Evolutionary conservation across 2,888 invertebrate genomes (phyloP), one percentile per base, ranked within the genome.

Genomic region (Drosophila planitibia): DNA sequence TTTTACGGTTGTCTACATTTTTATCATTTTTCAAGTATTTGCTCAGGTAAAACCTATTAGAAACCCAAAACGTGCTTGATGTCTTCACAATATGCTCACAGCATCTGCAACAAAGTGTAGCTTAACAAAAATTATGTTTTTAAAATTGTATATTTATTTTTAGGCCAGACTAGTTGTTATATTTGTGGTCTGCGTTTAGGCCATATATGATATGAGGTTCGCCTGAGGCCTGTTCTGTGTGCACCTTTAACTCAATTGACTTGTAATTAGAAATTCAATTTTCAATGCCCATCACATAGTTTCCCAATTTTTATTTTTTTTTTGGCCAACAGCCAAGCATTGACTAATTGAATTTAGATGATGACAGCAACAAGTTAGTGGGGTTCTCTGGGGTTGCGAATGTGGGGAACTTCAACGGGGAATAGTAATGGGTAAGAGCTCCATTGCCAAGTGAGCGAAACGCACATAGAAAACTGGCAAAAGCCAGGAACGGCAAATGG

Each of bases 221-320:
- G 19, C 19, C 54, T 12, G 25, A 25, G n/a, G 35, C 16, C 25
- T 25, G 12, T 16, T 37, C 25, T 25, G 28, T 30, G 39, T 14
- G 41, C 32, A 63, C 54, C 74, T 62, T 59, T 47, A 39, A 22
- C 41, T 53, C 39, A n/a, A 14, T 67, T 53, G 44, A 6, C 33
- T 33, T 65, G 49, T 55, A 61, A 81, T 77, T 73, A 81, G 67
- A 88, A 88, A 88, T 39, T 55, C 55, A 66, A 63, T 70, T 73
- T 79, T 60, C 39, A 67, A 55, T 66, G 59, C 44, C 51, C 51
- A 44, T 41, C 35, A 44, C 60, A 78, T 49, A 35, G 35, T 35
- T 83, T 83, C 89, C 83, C 86, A 85, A 5, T 88, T 80, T 83
- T 19, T 52, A 2, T 35, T 52, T 32, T 28, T 25, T 12, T 19